Conservation (phyloP, 30 jellyfish, hydroid and myxozoan species). For the Aurelia aurita complex sp. Pacific region DNA sequence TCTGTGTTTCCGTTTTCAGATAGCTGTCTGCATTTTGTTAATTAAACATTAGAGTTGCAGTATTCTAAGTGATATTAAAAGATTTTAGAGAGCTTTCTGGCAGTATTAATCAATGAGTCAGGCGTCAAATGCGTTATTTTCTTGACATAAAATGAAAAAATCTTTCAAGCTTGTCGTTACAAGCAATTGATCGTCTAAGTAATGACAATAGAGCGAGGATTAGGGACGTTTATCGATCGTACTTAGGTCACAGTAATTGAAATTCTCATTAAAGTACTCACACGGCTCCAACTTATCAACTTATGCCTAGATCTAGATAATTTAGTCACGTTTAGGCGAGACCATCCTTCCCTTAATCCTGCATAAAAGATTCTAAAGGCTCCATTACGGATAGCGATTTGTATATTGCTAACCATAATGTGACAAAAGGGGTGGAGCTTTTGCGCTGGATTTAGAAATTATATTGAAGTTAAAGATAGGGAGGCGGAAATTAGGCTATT, state of each 20-base stretch:
- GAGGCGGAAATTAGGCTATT: constrained; percentile 32
- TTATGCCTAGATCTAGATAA: constrained; percentile 12
- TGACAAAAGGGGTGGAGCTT: constrained; percentile 52
- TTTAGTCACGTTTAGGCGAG: constrained; percentile 10
- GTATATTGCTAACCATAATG: constrained; percentile 12
- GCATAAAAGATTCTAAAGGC: constrained; percentile 43
- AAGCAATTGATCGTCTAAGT: too few relatives aligned
- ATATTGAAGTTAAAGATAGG: not conserved
- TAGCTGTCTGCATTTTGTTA: too few relatives aligned
- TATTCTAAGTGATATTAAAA: too few relatives aligned
- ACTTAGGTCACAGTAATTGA: not conserved
- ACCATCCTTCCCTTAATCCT: constrained; percentile 39
- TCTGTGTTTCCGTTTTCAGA: too few relatives aligned
- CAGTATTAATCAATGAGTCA: too few relatives aligned
- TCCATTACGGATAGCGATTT: constrained; percentile 12
- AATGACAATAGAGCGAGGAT: too few relatives aligned
- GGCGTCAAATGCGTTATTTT: too few relatives aligned
- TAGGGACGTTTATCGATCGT: not conserved
- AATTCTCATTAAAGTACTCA: not conserved
- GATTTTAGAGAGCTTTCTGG: too few relatives aligned
- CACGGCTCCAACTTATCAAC: constrained; percentile 57
- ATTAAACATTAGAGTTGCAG: too few relatives aligned
- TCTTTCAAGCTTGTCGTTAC: too few relatives aligned
- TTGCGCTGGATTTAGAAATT: not conserved
- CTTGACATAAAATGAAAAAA: too few relatives aligned